phyloP scores from a whole-genome alignment of 2,113 vertebrate genomes.

The Sarotherodon lohbergeri region DNA sequence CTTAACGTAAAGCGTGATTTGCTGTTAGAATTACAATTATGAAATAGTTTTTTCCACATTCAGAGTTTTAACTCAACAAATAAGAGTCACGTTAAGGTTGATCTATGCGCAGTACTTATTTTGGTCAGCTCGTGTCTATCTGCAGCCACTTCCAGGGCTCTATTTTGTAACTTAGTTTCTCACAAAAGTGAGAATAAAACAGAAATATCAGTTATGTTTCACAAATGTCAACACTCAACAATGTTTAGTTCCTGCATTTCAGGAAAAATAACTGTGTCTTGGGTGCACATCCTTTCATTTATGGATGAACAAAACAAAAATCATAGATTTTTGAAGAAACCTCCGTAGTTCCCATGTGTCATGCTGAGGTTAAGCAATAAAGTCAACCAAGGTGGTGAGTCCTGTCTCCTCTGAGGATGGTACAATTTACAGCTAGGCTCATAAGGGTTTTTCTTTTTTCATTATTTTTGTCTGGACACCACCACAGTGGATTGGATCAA shows the following conservation, averaged over 20 bases:
- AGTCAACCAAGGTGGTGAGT: background rate
- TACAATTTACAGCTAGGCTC: background rate
- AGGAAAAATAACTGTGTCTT: background rate
- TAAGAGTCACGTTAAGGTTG: background rate
- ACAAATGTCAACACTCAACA: background rate
- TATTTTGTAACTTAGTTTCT: background rate
- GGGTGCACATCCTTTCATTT: background rate
- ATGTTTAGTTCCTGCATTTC: background rate
- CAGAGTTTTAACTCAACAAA: background rate
- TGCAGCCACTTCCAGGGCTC: background rate
- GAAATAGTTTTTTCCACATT: background rate
- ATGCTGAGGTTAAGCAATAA: background rate
- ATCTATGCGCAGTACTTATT: fast-evolving
- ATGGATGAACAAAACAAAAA: background rate
- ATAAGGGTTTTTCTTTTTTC: background rate
- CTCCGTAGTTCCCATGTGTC: background rate
- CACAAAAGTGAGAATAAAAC: background rate
- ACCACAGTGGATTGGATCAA: background rate
- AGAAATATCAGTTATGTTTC: background rate
- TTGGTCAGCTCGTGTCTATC: fast-evolving
- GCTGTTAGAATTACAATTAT: background rate
- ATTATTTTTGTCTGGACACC: background rate
- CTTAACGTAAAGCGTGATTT: too few species aligned
- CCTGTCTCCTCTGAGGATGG: background rate
- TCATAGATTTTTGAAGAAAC: background rate